These are phyloP conservation scores for Caenorhabditis wallacei DNA, from an alignment of 2,888 invertebrate species.

Conservation along the genomic window DNA sequence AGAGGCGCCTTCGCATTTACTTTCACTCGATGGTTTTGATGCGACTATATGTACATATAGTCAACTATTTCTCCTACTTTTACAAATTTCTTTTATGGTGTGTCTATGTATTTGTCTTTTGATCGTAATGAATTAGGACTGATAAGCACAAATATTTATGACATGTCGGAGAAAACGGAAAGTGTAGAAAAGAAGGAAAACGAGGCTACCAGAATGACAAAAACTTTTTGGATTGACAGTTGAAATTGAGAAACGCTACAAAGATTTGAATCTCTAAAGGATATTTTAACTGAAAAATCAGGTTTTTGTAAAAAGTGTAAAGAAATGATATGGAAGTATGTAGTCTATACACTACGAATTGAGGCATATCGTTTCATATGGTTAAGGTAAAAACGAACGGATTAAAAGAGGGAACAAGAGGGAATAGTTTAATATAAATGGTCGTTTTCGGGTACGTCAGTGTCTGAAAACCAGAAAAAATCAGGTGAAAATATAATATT, in stretches of 20 bases:
- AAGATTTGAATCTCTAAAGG: conserved; percentile 9
- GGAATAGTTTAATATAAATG: too few relatives aligned
- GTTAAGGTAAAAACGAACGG: too few relatives aligned
- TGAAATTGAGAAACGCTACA: neutral
- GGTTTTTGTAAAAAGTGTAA: neutral
- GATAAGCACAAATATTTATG: conserved; percentile 55
- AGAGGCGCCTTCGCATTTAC: conserved; percentile 27
- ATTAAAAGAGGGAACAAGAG: too few relatives aligned
- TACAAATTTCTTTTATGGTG: neutral
- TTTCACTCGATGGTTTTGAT: conserved; percentile 38
- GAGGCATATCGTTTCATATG: too few relatives aligned
- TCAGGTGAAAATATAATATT: too few relatives aligned
- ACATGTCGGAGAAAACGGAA: conserved; percentile 37
- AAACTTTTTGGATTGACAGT: conserved; percentile 15
- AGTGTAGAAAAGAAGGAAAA: neutral
- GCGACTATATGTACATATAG: conserved; percentile 44
- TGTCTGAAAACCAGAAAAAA: too few relatives aligned
- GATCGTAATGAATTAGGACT: conserved; percentile 34
- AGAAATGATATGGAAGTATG: neutral
- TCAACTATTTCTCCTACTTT: conserved; percentile 25
- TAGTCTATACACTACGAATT: too few relatives aligned
- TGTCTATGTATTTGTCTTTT: conserved; percentile 40
- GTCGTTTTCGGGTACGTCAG: too few relatives aligned
- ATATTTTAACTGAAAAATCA: conserved; percentile 7
- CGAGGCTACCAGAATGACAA: conserved; percentile 9